phyloP scores from a whole-genome alignment of 2,797 vertebrate genomes.

The Coccyzus lansbergi region DNA sequence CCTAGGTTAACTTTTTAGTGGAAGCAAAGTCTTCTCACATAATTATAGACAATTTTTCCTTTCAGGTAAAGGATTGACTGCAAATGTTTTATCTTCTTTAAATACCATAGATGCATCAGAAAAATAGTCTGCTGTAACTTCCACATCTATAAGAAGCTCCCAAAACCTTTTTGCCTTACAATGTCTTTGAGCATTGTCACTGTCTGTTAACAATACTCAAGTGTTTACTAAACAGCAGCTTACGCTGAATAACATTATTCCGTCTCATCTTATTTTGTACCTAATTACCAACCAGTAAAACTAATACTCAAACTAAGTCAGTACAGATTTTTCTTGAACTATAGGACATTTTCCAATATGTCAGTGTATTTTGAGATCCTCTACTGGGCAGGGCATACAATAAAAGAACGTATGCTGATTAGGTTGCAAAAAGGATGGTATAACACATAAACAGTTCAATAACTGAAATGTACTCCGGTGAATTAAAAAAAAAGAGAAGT shows the following conservation, averaged over 20 bases:
- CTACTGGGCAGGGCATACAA: background rate
- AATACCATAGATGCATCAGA: background rate
- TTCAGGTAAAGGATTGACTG: background rate
- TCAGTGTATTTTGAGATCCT: background rate
- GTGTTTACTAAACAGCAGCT: background rate
- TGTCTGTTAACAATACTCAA: background rate
- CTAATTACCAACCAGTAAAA: background rate
- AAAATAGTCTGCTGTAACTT: background rate
- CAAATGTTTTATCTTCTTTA: background rate
- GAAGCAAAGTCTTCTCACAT: background rate
- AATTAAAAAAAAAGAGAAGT: background rate
- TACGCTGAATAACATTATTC: background rate
- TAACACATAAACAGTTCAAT: background rate
- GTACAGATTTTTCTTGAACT: background rate
- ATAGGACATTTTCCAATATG: background rate
- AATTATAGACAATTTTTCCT: background rate
- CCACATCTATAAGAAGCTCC: background rate
- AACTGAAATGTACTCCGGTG: background rate
- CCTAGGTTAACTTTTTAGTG: background rate
- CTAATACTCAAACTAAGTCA: background rate
- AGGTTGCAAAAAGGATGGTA: background rate
- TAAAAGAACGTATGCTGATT: background rate
- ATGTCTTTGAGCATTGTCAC: background rate
- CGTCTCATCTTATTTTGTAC: background rate
- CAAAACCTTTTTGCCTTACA: background rate